Percentiles rank a stretch among this genome's conserved stretches.
Conservation (phyloP, 2,888 invertebrate species). For the Leptinotarsa tumamoca region DNA sequence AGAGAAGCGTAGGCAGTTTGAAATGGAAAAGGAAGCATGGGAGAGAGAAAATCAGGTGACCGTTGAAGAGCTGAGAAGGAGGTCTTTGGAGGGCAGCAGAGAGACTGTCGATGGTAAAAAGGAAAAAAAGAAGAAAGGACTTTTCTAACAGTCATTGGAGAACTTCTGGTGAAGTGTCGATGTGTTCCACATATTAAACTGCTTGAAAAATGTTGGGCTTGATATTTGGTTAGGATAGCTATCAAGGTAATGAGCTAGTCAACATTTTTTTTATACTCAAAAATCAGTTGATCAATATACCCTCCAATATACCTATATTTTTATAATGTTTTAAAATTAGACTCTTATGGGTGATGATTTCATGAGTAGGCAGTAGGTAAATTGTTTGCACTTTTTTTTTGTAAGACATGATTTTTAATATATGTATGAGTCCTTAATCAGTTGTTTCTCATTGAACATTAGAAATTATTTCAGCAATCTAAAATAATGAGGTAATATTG, state of each 20-base stretch:
- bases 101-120: conserved; percentile 90
- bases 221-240: conserved; percentile 21
- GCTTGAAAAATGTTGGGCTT: conserved; percentile 29
- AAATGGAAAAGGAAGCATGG: conserved; percentile 88
- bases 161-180: conserved; percentile 46
- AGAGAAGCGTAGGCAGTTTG: conserved; percentile 87
- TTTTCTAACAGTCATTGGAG: conserved; percentile 74
- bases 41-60: conserved; percentile 91
- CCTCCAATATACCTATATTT: no score
- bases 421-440: no score
- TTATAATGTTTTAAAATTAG: neutral
- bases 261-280: conserved; percentile 16
- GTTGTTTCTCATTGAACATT: no score
- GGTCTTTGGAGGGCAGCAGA: conserved; percentile 90
- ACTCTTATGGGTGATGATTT: no score
- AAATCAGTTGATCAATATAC: conserved; percentile 9
- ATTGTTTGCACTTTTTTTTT: no score
- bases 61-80: conserved; percentile 87
- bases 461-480: no score
- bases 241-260: conserved; percentile 19
- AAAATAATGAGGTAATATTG: no score
- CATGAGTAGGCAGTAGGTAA: no score
- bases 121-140: conserved; percentile 92
- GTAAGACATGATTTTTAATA: no score
- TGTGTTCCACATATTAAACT: conserved; percentile 36